Conservation (phyloP, 2,888 invertebrate species). For the Halocaridina rubra region DNA sequence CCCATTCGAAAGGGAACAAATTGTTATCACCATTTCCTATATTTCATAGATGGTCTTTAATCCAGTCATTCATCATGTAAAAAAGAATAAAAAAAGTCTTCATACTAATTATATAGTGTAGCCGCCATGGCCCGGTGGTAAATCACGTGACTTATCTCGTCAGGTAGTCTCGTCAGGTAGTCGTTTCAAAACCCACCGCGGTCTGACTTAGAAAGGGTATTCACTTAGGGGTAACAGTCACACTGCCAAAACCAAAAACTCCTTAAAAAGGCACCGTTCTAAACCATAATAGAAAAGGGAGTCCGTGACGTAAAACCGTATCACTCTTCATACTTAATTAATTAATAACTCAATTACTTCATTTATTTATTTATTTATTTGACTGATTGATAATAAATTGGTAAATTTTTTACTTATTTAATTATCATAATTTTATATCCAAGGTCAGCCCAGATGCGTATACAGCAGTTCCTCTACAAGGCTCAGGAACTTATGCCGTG, state of each 20-base stretch:
- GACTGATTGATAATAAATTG: background rate
- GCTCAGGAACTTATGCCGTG: conserved; percentile 71
- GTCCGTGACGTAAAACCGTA: too few species aligned
- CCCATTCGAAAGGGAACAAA: too few species aligned
- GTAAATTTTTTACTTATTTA: background rate
- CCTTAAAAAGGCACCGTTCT: background rate
- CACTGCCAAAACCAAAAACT: background rate
- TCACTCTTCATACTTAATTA: background rate
- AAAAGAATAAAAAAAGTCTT: too few species aligned
- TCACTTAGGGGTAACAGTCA: background rate
- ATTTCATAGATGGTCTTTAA: too few species aligned
- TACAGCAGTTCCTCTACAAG: conserved; percentile 70
- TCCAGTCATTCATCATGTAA: too few species aligned
- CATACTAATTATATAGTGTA: too few species aligned
- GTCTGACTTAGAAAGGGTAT: background rate
- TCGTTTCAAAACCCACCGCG: background rate
- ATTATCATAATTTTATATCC: background rate
- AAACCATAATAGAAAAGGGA: background rate
- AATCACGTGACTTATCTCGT: background rate
- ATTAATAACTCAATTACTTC: background rate
- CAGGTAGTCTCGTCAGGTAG: background rate
- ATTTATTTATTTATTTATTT: background rate
- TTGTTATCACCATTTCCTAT: too few species aligned
- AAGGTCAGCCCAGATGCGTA: conserved; percentile 64
- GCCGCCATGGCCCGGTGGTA: too few species aligned